phyloP scores from a whole-genome alignment of 2,113 vertebrate genomes.

The Gallinago undulata region DNA sequence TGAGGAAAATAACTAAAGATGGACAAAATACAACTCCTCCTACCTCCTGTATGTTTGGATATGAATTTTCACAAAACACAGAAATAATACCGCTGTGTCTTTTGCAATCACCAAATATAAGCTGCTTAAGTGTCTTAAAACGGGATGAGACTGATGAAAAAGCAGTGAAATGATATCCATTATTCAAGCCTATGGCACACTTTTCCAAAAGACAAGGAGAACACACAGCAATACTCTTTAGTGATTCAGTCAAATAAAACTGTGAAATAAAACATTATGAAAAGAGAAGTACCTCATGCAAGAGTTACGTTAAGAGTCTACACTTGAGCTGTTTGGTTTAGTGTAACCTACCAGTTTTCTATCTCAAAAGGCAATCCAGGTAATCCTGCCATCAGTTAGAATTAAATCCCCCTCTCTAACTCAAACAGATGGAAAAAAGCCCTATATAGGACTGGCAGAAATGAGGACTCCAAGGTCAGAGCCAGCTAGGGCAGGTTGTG shows the following conservation, averaged over 20 bases:
- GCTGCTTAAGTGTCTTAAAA: conserved; percentile 20
- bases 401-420: not conserved
- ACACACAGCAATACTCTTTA: not conserved
- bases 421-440: not conserved
- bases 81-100: not conserved
- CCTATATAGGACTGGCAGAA: not conserved
- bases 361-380: not conserved
- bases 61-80: not conserved
- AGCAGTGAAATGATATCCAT: not conserved
- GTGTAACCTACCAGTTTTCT: not conserved
- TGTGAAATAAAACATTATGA: conserved; percentile 8
- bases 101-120: not conserved
- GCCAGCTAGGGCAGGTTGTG: not conserved
- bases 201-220: not conserved
- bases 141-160: not conserved
- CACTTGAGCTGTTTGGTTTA: not conserved
- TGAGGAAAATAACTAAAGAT: not conserved
- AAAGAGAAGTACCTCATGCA: not conserved
- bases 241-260: not conserved
- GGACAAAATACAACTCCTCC: not conserved
- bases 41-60: not conserved
- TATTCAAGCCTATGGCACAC: not conserved
- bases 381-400: not conserved
- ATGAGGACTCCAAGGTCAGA: not conserved
- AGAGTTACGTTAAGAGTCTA: not conserved